Evolutionary conservation across 2,113 vertebrate species (phyloP).

Genomic region (Halichoeres trimaculatus): DNA sequence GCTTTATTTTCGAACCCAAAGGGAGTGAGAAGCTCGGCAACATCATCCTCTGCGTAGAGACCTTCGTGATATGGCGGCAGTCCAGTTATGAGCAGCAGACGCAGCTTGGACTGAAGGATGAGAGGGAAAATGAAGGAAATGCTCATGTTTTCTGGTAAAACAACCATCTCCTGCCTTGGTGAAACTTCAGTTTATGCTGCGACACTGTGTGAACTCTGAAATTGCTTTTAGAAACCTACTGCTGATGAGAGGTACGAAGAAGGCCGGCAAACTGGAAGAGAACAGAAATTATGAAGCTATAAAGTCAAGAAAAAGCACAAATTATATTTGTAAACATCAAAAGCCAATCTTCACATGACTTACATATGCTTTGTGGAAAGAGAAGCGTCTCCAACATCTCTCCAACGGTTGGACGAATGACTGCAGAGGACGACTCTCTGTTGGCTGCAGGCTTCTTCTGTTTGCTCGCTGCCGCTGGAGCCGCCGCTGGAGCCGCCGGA

Average conservation of each 20-base stretch:
- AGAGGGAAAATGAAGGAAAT: not conserved
- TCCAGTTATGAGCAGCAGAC: conserved; percentile 1
- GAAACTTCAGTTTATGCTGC: too few relatives aligned
- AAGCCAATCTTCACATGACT: not conserved
- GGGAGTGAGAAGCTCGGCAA: not conserved
- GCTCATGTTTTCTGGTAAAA: too few relatives aligned
- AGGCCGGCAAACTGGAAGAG: conserved; percentile 12
- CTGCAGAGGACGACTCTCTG: not conserved
- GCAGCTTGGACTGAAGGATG: not conserved
- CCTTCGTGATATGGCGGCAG: conserved; percentile 4
- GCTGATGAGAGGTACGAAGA: accelerated
- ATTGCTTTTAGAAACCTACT: conserved; percentile 50
- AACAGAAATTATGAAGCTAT: not conserved
- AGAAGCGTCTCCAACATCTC: not conserved
- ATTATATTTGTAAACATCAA: not conserved
- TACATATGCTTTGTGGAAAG: accelerated
- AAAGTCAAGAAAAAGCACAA: not conserved
- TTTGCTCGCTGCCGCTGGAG: too few relatives aligned
- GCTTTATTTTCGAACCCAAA: conserved; percentile 12
- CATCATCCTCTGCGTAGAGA: conserved; percentile 44
- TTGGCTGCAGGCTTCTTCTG: too few relatives aligned
- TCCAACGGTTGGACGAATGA: not conserved
- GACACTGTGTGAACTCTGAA: too few relatives aligned
- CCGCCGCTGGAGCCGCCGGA: too few relatives aligned
- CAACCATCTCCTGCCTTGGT: too few relatives aligned